Evolutionary conservation across 2,888 invertebrate genomes (phyloP), one percentile per base, ranked within the genome.

Genomic region (Drosophila anomelani): DNA sequence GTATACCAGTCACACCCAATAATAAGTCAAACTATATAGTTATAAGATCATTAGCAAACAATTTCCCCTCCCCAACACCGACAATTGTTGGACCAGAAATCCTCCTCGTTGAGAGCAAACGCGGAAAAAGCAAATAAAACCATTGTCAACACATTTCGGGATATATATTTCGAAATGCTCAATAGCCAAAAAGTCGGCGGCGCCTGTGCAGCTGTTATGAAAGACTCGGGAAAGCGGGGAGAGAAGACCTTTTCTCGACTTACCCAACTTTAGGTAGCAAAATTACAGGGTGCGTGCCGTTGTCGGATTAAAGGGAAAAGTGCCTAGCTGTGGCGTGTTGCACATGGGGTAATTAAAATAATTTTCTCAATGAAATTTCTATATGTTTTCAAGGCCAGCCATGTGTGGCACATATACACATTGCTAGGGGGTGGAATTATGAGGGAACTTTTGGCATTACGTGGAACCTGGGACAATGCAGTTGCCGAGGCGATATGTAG

Each of bases 131-230:
- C 80, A 85, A 88, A 88, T 84, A 85, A 80, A 84, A 79, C 76
- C 56, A 80, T 84, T 85, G 85, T 85, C 84, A 88, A 88, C 86
- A 85, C 81, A 69, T 81, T 70, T 68, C 57, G 71, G 58, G 57
- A 60, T 68, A 79, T 75, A 54, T 23, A 8, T 23, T 53, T 62
- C 67, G 66, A 61, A 79, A 71, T 75, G 69, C 72, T 59, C 66
- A 79, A 79, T 74, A 76, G 47, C 67, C 53, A 15, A 55, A 61
- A 70, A 67, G 47, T 59, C 73, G 72, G 64, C 77, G 81, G 88
- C 86, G 88, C 86, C 86, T 77, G 86, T 80, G 88, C 85, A 88
- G 85, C 88, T 88, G 85, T 80, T 88, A 68, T 73, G 74, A 32
- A 79, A 81, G 63, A 63, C 36, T 66, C 8, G 8, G 44, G 4